Base-by-base conservation (phyloP, 2,888 invertebrate genomes). In the Melanotus villosus region DNA sequence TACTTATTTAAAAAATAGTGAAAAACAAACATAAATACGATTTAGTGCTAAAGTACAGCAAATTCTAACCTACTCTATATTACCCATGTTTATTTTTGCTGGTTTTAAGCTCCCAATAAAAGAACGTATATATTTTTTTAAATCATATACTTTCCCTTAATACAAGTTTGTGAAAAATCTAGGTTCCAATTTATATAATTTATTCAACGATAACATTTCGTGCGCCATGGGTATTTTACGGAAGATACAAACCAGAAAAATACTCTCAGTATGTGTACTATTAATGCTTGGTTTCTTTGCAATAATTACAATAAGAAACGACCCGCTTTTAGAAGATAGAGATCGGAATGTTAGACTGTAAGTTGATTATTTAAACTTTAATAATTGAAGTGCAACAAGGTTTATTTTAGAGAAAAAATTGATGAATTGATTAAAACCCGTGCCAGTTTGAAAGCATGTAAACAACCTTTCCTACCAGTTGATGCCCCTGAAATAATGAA, bases 401-500 rank as follows among this genome's bases (percentile, higher is more conserved):
- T 26, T 5, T 65, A 45, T 79, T 81, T 14, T 70, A 88, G 88
- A 26, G 77, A 83, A 73, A 81, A 85, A 71, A 87, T 88, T 56
- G 85, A 87, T 71, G 82, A 85, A 60, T 80, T 85, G 3, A 87
- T 88, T 70, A 82, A 84, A 65, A 84, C 85, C 0, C 75, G 80
- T 59, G 82, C 84, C 62, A 87, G 86, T 78, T 83, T 82, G 63
- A 82, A 83, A 50, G 88, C 88, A 21, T 93, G 93, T 75, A 89
- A 88, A 73, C 88, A 90, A 76, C 93, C 93, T 0, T 82, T 87
- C 56, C 83, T 93, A 67, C 89, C 91, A 5, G 84, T 92, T 30
- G 87, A 90, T 77, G 90, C 92, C 71, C 89, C 91, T 5, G 93
- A 93, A 77, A 91, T 96, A 32, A 91, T 90, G 84, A 89, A 90